Evolutionary conservation across 1,140 invertebrate genomes (phyloP).

Genomic region (Asobara japonica): DNA sequence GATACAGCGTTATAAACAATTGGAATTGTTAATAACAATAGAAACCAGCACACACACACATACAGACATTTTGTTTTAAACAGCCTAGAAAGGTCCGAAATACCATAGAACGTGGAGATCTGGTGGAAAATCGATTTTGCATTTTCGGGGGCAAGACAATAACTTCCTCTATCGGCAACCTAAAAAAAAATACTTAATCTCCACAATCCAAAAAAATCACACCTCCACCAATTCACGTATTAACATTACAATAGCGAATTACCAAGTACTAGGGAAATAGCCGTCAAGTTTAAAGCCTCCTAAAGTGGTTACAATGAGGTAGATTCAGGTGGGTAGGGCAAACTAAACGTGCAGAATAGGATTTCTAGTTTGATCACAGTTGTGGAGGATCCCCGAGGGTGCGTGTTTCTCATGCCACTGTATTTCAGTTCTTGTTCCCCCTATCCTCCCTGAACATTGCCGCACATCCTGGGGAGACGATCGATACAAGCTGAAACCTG

Average conservation of each 20-base stretch:
- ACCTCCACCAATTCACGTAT: neutral
- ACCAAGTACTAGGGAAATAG: neutral
- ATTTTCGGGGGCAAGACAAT: no score
- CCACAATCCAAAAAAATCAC: no score
- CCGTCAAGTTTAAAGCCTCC: conserved; percentile 15
- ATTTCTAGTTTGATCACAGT: conserved; percentile 6
- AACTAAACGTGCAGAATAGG: conserved; percentile 5
- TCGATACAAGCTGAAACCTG: neutral
- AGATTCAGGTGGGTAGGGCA: neutral
- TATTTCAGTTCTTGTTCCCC: neutral
- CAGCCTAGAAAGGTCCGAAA: no score
- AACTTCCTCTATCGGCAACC: no score
- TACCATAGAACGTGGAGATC: no score
- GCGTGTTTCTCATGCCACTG: neutral
- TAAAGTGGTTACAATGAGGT: conserved; percentile 17
- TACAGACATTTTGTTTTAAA: no score
- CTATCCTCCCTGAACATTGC: neutral
- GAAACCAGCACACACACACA: no score
- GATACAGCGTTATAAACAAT: no score
- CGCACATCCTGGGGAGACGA: neutral
- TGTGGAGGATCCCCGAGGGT: neutral
- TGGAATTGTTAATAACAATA: no score
- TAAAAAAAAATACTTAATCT: no score
- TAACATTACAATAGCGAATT: conserved; percentile 2
- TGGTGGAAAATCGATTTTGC: no score